These are phyloP conservation scores for Macaria liturata DNA, from an alignment of 2,888 invertebrate genomes.

Conservation along the genomic window DNA sequence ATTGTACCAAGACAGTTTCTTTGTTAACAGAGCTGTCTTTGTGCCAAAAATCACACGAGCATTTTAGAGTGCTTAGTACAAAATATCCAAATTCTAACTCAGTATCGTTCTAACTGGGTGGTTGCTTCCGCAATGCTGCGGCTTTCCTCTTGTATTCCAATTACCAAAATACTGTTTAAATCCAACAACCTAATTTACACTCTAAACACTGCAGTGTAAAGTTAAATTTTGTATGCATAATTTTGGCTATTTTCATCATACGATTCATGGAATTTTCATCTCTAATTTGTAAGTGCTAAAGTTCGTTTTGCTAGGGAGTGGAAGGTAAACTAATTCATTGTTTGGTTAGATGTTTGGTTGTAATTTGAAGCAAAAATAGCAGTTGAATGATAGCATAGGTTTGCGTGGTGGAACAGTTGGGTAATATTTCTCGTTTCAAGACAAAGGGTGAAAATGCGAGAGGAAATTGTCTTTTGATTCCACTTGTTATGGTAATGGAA, in stretches of 20 bases:
- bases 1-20: no score
- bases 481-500: no score
- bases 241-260: neutral
- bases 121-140: conserved; percentile 42
- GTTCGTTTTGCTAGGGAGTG: conserved; percentile 7
- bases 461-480: neutral
- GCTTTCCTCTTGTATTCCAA: conserved; percentile 43
- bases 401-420: conserved; percentile 27
- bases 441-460: neutral
- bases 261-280: conserved; percentile 1
- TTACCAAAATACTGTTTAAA: conserved; percentile 37
- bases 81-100: conserved; percentile 43
- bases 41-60: conserved; percentile 14
- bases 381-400: conserved; percentile 22
- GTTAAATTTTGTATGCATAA: neutral
- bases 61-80: conserved; percentile 35
- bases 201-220: neutral
- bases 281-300: neutral
- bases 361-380: conserved; percentile 41
- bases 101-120: conserved; percentile 42
- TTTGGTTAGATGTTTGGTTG: conserved; percentile 32
- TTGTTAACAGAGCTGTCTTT: conserved; percentile 10
- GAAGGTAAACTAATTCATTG: conserved; percentile 32
- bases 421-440: conserved; percentile 3
- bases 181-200: neutral